Percentiles rank a stretch among this genome's conserved stretches.
phyloP scores from a whole-genome alignment of 2,797 vertebrate genomes.

The Cossypha heuglini region DNA sequence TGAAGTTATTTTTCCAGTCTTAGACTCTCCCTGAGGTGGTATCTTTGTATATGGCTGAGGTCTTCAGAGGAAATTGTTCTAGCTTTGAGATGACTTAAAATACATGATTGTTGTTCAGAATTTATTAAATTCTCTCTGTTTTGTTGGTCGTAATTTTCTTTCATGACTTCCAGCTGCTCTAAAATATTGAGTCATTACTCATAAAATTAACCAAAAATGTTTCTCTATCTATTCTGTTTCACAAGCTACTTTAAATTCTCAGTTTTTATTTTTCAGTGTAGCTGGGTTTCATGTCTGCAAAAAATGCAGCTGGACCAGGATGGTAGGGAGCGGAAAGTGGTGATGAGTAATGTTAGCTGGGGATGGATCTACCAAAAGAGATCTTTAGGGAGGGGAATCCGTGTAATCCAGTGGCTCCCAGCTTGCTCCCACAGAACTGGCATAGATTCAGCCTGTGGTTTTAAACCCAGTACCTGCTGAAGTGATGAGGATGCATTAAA shows the following conservation, averaged over 20 bases:
- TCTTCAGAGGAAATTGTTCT: background rate
- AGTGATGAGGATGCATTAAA: background rate
- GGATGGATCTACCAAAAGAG: background rate
- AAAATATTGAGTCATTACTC: background rate
- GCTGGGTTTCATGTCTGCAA: background rate
- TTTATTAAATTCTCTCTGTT: background rate
- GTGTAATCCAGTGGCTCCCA: background rate
- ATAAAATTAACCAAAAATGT: background rate
- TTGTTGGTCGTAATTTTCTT: background rate
- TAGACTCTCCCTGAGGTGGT: background rate
- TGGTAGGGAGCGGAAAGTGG: background rate
- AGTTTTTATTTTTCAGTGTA: background rate
- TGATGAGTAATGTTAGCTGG: background rate
- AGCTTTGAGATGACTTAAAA: background rate
- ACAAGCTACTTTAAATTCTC: background rate
- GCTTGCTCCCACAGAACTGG: background rate
- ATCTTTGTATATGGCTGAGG: background rate
- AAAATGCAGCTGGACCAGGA: background rate
- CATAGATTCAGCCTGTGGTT: background rate
- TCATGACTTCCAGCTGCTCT: background rate
- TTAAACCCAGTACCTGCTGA: background rate
- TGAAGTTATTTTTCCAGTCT: background rate
- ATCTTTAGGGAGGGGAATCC: background rate
- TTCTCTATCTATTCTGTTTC: background rate
- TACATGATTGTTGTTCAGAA: accelerated